These are phyloP conservation scores for Suricata suricatta DNA, from an alignment of 2,113 vertebrate species.

Conservation along the genomic window DNA sequence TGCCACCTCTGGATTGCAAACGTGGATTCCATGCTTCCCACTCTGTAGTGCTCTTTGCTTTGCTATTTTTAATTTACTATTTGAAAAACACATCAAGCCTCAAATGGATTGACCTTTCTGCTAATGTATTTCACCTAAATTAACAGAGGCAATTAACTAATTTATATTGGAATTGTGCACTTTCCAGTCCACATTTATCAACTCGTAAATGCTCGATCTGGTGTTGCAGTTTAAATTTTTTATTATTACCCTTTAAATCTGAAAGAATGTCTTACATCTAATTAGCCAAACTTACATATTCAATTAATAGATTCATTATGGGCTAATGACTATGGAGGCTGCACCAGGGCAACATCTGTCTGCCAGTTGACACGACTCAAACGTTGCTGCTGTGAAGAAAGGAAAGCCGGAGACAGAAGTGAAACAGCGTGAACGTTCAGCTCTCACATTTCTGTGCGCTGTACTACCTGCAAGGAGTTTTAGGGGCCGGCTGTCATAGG, in stretches of 20 bases:
- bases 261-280: conserved; percentile 86
- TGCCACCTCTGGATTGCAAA: not conserved
- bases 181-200: conserved; percentile 87
- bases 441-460: not conserved
- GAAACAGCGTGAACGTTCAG: not conserved
- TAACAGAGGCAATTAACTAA: conserved; percentile 86
- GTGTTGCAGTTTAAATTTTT: conserved; percentile 88
- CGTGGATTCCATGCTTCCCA: not conserved
- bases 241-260: conserved; percentile 90
- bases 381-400: not conserved
- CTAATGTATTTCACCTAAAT: conserved; percentile 86
- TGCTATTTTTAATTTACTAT: conserved; percentile 84
- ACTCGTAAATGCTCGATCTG: conserved; percentile 81
- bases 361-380: conserved; percentile 51
- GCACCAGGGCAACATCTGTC: conserved; percentile 57
- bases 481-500: not conserved
- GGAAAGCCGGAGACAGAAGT: not conserved
- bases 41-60: conserved; percentile 66
- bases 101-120: conserved; percentile 87
- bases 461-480: not conserved
- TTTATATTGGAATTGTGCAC: conserved; percentile 83
- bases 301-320: conserved; percentile 88
- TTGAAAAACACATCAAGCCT: conserved; percentile 83
- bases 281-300: conserved; percentile 89
- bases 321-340: conserved; percentile 82